Percentiles rank a stretch among this genome's conserved stretches.
Conservation (phyloP, 2,888 invertebrate genomes). For the Zele albiditarsus region DNA sequence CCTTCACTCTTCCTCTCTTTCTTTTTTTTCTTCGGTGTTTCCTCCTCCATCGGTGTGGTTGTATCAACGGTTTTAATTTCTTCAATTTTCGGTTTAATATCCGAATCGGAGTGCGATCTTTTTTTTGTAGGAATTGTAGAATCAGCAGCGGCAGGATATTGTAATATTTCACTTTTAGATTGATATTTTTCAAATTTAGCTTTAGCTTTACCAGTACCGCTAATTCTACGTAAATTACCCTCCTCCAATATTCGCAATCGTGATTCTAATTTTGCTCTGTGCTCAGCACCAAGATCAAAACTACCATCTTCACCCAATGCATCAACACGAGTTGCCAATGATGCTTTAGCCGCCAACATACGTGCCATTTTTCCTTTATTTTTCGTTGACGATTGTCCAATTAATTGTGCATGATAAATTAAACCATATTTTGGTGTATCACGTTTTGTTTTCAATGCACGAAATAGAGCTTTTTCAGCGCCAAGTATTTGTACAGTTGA, state of each 20-base stretch:
- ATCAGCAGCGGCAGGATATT: conserved; percentile 87
- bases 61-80: conserved; percentile 59
- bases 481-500: conserved; percentile 98
- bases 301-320: conserved; percentile 93
- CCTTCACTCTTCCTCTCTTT: conserved; percentile 60
- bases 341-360: conserved; percentile 97
- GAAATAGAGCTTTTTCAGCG: conserved; percentile 97
- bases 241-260: conserved; percentile 88
- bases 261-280: conserved; percentile 90
- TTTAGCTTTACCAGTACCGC: conserved; percentile 91
- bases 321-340: conserved; percentile 94
- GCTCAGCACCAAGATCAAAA: conserved; percentile 90
- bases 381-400: conserved; percentile 91
- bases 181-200: conserved; percentile 96
- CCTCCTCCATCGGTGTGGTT: conserved; percentile 47
- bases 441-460: conserved; percentile 96
- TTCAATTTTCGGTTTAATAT: conserved; percentile 67
- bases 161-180: conserved; percentile 83
- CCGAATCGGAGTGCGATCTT: conserved; percentile 75
- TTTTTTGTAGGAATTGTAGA: conserved; percentile 83
- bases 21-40: conserved; percentile 61
- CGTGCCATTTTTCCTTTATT: conserved; percentile 96
- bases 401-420: conserved; percentile 95
- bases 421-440: conserved; percentile 99
- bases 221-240: conserved; percentile 86